Evolutionary conservation across 2,888 invertebrate genomes (phyloP).

Genomic region (Epirrhoe tristata): DNA sequence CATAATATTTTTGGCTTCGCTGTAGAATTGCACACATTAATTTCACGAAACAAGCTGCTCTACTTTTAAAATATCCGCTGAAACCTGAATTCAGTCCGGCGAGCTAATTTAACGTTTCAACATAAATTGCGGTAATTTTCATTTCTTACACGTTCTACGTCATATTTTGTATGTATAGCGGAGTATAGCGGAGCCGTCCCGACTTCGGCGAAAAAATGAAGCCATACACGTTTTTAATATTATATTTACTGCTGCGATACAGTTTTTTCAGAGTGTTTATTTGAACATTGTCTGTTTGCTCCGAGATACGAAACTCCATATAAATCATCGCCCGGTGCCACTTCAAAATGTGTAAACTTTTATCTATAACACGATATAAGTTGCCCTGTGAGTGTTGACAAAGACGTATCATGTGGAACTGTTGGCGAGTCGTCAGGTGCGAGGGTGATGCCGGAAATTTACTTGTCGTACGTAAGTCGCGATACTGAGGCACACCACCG

Average conservation of each 20-base stretch:
- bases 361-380: slow-evolving; percentile 20
- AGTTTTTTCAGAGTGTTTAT: slow-evolving; percentile 9
- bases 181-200: not conserved
- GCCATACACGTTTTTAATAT: slow-evolving; percentile 21
- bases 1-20: slow-evolving; percentile 1
- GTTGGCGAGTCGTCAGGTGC: slow-evolving; percentile 11
- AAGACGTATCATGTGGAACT: slow-evolving; percentile 13
- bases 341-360: slow-evolving; percentile 17
- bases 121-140: slow-evolving; percentile 3
- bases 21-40: slow-evolving; percentile 3
- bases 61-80: not conserved
- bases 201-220: slow-evolving; percentile 1
- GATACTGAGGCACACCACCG: not conserved
- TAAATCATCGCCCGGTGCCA: slow-evolving; percentile 4
- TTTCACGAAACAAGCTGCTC: not conserved
- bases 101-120: slow-evolving; percentile 5
- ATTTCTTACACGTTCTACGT: slow-evolving; percentile 7
- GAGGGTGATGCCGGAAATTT: slow-evolving; percentile 2
- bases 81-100: slow-evolving; percentile 7
- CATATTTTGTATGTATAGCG: not conserved
- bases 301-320: slow-evolving; percentile 6
- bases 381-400: slow-evolving; percentile 16
- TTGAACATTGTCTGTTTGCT: slow-evolving; percentile 10
- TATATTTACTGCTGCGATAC: slow-evolving; percentile 4
- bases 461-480: slow-evolving; percentile 13